A percentile compares a stretch with the other conserved stretches of the same genome.
phyloP scores from a whole-genome alignment of 2,888 invertebrate species.

The Biston betularia region DNA sequence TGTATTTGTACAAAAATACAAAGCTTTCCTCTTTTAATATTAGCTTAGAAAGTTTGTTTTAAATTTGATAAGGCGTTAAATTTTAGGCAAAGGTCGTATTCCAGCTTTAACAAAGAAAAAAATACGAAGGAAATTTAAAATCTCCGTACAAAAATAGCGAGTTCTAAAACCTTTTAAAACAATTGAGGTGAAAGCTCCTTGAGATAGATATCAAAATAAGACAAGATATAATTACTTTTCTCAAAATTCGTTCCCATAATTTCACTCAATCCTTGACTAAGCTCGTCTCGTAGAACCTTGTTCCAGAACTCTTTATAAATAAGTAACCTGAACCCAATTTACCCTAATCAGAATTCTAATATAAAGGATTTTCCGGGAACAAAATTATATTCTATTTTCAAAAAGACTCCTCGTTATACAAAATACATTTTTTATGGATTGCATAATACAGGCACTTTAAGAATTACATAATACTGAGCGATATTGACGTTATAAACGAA shows the following conservation, averaged over 20 bases:
- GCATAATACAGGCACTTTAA: too few species aligned
- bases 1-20: too few species aligned
- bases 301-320: slow-evolving; percentile 16
- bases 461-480: too few species aligned
- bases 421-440: not conserved
- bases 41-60: too few species aligned
- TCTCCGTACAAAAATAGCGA: too few species aligned
- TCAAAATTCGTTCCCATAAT: slow-evolving; percentile 7
- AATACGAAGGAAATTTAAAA: too few species aligned
- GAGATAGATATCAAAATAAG: slow-evolving; percentile 5
- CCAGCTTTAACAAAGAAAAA: too few species aligned
- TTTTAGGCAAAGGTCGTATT: too few species aligned
- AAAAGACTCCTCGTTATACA: not conserved
- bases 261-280: slow-evolving; percentile 6
- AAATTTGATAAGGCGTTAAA: too few species aligned
- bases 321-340: slow-evolving; percentile 29
- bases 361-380: slow-evolving; percentile 16
- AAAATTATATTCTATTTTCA: slow-evolving; percentile 4
- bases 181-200: not conserved
- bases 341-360: slow-evolving; percentile 29
- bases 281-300: slow-evolving; percentile 8
- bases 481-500: too few species aligned
- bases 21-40: too few species aligned
- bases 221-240: slow-evolving; percentile 1
- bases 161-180: too few species aligned